phyloP scores from a whole-genome alignment of 2,113 vertebrate genomes.

The Peromyscus polionotus region DNA sequence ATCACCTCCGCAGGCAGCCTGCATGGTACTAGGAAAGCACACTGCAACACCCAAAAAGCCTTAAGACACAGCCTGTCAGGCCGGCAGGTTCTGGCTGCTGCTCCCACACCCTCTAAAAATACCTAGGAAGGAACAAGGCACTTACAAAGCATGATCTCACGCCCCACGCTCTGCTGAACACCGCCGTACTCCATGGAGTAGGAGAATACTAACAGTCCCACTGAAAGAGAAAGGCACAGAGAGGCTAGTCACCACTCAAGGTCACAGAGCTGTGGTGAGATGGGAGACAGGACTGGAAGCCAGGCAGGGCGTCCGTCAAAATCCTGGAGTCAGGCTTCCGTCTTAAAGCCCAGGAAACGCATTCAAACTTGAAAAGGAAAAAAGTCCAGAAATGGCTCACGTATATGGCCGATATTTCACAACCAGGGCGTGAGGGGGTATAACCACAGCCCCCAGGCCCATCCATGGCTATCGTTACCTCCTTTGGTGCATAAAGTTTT shows the following conservation, averaged over 20 bases:
- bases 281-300: not conserved
- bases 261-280: slow-evolving; percentile 16
- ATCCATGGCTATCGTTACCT: not conserved
- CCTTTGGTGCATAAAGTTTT: slow-evolving; percentile 50
- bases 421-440: not conserved
- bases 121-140: not conserved
- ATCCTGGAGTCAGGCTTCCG: not conserved
- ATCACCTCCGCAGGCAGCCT: not conserved
- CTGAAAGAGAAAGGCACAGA: slow-evolving; percentile 49
- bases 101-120: slow-evolving; percentile 39
- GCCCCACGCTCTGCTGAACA: not conserved
- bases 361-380: not conserved
- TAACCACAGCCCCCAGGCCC: not conserved
- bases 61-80: not conserved
- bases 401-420: not conserved
- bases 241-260: slow-evolving; percentile 14
- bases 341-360: not conserved
- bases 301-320: not conserved
- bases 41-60: not conserved
- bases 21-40: not conserved
- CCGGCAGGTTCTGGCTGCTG: not conserved
- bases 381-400: not conserved
- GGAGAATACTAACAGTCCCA: slow-evolving; percentile 16
- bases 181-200: not conserved
- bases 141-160: not conserved